Base-by-base conservation (phyloP, 2,797 vertebrate genomes). In the Morus bassanus region DNA sequence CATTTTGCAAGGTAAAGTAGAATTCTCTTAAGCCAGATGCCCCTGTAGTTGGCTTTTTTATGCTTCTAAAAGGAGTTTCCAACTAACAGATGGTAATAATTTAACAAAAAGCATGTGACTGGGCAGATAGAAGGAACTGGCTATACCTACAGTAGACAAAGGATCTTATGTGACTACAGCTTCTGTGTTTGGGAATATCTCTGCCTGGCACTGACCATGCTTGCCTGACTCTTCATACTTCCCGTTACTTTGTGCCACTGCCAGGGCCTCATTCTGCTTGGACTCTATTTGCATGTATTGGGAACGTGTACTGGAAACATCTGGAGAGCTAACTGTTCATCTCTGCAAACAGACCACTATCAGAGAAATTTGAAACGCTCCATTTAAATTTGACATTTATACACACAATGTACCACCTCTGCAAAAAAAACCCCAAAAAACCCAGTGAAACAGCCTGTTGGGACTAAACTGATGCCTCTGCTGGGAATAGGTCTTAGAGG, bases 101-200 rank as follows among this genome's bases (percentile, higher is more conserved):
- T 92, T 93, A 82, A 45, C 21, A 51, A 41, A 0, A 90, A 23
- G 68, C 48, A 48, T 17, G 19, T n/a, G 45, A 83, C 57, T 41
- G 30, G 57, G 56, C 45, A 93, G 46, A 61, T 30, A 48, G 85
- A 85, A 79, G 39, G 33, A 91, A 45, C 11, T 35, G 60, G 7
- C 15, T 76, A 5, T 28, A 54, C 56, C 46, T 76, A 41, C 14
- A 57, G 8, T 33, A 0, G 0, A 54, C 48, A 54, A 69, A 88
- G 25, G 22, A 65, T 65, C 28, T 37, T 48, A 6, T 2, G 1
- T 2, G 3, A 46, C 13, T 27, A 35, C 3, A 11, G 14, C 7
- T 64, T 61, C 22, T n/a, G 23, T 13, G 22, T 37, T 70, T 76
- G n/a, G 28, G 17, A 85, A 82, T 10, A 53, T 3, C 54, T 69